phyloP scores from a whole-genome alignment of 1,140 invertebrate species.

The Saxidomus purpurata region DNA sequence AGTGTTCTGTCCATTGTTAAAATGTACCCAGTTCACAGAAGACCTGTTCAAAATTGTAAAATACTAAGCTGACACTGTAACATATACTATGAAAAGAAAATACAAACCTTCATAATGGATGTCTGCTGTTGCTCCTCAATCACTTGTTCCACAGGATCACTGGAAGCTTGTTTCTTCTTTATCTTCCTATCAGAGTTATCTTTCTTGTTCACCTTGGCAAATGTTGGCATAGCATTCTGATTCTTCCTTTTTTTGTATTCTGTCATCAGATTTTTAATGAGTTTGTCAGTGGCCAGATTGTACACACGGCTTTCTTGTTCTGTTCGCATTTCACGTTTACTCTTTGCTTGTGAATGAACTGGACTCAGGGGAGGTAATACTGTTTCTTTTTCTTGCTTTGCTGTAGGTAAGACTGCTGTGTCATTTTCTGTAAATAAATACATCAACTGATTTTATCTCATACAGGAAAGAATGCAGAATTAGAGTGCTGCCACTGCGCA shows the following conservation, averaged over 20 bases:
- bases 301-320: slow-evolving; percentile 86
- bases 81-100: no score
- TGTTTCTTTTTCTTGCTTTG: slow-evolving; percentile 33
- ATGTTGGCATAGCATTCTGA: slow-evolving; percentile 88
- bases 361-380: slow-evolving; percentile 50
- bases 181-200: slow-evolving; percentile 58
- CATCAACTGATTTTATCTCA: no score
- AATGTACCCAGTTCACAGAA: no score
- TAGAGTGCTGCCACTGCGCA: no score
- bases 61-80: no score
- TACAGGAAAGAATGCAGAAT: no score
- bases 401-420: neutral
- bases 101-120: slow-evolving; percentile 92
- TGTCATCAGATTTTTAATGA: slow-evolving; percentile 88
- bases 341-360: slow-evolving; percentile 63
- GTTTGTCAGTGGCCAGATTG: slow-evolving; percentile 87
- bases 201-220: slow-evolving; percentile 77
- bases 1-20: no score
- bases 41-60: no score
- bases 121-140: slow-evolving; percentile 89
- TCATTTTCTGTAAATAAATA: slow-evolving; percentile 23
- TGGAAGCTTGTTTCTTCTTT: slow-evolving; percentile 51
- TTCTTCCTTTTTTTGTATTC: slow-evolving; percentile 90
- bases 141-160: slow-evolving; percentile 79
- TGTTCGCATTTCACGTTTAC: slow-evolving; percentile 80